Base-by-base conservation (phyloP, 2,113 vertebrate species). In the Sciurus niger region DNA sequence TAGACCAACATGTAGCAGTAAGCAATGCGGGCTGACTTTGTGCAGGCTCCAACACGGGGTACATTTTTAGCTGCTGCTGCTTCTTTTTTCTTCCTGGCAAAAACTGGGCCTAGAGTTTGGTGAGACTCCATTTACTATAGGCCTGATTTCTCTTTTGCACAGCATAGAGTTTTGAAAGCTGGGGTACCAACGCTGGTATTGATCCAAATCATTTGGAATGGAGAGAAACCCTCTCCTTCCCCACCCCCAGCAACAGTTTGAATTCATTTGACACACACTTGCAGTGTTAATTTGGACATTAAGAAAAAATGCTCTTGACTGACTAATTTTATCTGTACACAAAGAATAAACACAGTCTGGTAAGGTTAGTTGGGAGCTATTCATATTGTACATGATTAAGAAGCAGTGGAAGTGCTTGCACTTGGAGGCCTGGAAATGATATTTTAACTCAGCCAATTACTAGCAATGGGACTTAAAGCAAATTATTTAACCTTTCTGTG, bases 1-100 rank as follows among this genome's bases (percentile, higher is more conserved):
- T 98, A 98, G 98, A 98, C 98, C 98, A 98, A 98, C 97, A 97
- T 96, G 96, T 94, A 98, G 92, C 97, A 97, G 95, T 98, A 97
- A 97, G 97, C 98, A 98, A 97, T 98, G 98, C 97, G 95, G 79
- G 85, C 96, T 92, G 98, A 97, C 96, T 98, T 98, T 97, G 96
- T 97, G 93, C 96, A 97, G 98, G 86, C 94, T 97, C 86, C 67
- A 88, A n/a, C 51, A 88, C 34, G 80, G 95, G 58, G 96, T 86
- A 94, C 93, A 89, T 90, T 96, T 96, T 96, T 80, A 94, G 79
- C 80, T 88, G 53, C 70, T 82, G 32, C 90, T 68, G 78, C 55
- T 67, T 46, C 10, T 76, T 46, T 70, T 72, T 65, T 84, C 87
- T 90, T 87, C 46, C 78, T 93, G 84, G 79, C 53, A 78, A 95